Conservation (phyloP, 2,888 invertebrate species). For the Altica lythri region DNA sequence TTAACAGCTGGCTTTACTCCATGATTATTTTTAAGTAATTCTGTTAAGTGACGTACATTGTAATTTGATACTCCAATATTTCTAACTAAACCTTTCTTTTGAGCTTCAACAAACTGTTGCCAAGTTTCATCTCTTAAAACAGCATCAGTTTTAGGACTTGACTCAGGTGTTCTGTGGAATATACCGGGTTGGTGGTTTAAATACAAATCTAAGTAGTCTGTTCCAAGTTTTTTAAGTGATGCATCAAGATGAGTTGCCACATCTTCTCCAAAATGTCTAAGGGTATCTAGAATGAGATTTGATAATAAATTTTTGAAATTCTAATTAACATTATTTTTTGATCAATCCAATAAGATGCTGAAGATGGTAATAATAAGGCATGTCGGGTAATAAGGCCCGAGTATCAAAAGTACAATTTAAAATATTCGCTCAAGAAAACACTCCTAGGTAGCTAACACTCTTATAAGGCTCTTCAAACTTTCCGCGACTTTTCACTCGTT, state of each 20-base stretch:
- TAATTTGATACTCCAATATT: slow-evolving; percentile 86
- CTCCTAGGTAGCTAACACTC: too few relatives aligned
- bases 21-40: slow-evolving; percentile 62
- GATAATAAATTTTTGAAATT: too few relatives aligned
- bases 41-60: slow-evolving; percentile 68
- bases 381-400: too few relatives aligned
- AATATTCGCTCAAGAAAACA: too few relatives aligned
- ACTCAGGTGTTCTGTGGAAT: slow-evolving; percentile 57
- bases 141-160: too few relatives aligned
- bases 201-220: slow-evolving; percentile 76
- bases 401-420: too few relatives aligned
- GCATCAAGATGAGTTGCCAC: slow-evolving; percentile 61
- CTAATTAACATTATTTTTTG: too few relatives aligned
- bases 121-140: slow-evolving; percentile 71
- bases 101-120: slow-evolving; percentile 67
- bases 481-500: too few relatives aligned
- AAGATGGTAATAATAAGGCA: too few relatives aligned
- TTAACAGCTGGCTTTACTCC: slow-evolving; percentile 72
- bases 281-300: too few relatives aligned
- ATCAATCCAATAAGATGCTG: too few relatives aligned
- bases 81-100: slow-evolving; percentile 64
- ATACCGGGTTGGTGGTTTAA: slow-evolving; percentile 83
- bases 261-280: slow-evolving; percentile 54
- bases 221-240: slow-evolving; percentile 66
- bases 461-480: too few relatives aligned